A percentile compares a stretch with the other conserved stretches of the same genome.
Conservation (phyloP, 2,888 invertebrate genomes). For the Marronus borbonicus region DNA sequence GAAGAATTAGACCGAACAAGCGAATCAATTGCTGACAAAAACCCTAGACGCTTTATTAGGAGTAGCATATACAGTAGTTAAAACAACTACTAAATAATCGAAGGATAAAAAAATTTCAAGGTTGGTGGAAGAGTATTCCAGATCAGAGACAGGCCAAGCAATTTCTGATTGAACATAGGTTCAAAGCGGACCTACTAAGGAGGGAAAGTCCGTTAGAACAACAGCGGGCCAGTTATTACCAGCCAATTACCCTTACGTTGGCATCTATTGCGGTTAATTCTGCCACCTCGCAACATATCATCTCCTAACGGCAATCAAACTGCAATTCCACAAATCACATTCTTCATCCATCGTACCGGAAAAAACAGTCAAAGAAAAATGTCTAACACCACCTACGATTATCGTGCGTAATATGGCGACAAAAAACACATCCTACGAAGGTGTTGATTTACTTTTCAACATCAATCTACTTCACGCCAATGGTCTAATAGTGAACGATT, state of each 20-base stretch:
- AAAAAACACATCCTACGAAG: conserved; percentile 31
- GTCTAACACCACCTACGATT: conserved; percentile 28
- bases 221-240: too few relatives aligned
- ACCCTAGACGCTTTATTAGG: too few relatives aligned
- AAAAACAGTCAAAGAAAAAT: conserved; percentile 13
- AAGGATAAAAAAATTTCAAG: too few relatives aligned
- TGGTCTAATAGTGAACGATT: conserved; percentile 16
- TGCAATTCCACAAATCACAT: conserved; percentile 17
- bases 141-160: too few relatives aligned
- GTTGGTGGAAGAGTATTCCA: too few relatives aligned
- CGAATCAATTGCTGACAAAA: too few relatives aligned
- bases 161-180: too few relatives aligned
- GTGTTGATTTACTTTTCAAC: conserved; percentile 51
- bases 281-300: conserved; percentile 20
- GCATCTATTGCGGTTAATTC: neutral
- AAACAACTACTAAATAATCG: too few relatives aligned
- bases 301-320: conserved; percentile 25
- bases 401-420: conserved; percentile 8
- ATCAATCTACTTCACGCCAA: conserved; percentile 34
- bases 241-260: neutral
- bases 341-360: conserved; percentile 8
- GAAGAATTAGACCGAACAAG: too few relatives aligned
- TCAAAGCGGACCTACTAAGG: too few relatives aligned
- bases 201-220: too few relatives aligned
- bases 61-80: too few relatives aligned